Conservation (phyloP, 2,113 vertebrate species). For the Penelope pileata region DNA sequence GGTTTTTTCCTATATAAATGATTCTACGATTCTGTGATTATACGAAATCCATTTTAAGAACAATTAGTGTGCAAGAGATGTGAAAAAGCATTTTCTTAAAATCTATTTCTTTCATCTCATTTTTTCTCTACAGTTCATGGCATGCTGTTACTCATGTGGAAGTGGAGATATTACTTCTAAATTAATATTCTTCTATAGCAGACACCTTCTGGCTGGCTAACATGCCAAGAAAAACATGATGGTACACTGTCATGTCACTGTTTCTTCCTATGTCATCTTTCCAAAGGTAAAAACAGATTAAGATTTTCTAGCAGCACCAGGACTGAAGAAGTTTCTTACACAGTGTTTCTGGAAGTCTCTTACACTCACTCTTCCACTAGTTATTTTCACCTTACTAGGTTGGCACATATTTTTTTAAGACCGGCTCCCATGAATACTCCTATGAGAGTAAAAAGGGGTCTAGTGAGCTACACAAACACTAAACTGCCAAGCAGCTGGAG, state of each 20-base stretch:
- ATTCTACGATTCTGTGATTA: background rate
- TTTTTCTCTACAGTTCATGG: background rate
- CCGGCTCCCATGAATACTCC: background rate
- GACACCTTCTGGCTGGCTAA: background rate
- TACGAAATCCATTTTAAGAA: background rate
- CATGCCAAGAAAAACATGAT: background rate
- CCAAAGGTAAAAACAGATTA: background rate
- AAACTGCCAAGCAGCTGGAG: accelerated
- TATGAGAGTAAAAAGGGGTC: background rate
- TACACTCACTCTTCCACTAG: background rate
- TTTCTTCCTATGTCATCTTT: background rate
- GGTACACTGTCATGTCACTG: background rate
- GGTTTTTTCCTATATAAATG: background rate
- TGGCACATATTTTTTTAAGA: background rate
- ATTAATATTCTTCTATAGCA: background rate
- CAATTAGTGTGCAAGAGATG: background rate
- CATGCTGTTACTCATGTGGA: background rate
- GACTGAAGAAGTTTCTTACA: background rate
- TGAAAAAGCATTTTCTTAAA: background rate
- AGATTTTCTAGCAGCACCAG: background rate
- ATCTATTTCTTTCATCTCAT: background rate
- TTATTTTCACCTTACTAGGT: background rate
- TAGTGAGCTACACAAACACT: background rate
- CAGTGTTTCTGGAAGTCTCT: background rate
- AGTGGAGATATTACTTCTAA: background rate